These are phyloP conservation scores for Drosophila nasuta DNA, from an alignment of 1,140 invertebrate species.

Conservation along the genomic window DNA sequence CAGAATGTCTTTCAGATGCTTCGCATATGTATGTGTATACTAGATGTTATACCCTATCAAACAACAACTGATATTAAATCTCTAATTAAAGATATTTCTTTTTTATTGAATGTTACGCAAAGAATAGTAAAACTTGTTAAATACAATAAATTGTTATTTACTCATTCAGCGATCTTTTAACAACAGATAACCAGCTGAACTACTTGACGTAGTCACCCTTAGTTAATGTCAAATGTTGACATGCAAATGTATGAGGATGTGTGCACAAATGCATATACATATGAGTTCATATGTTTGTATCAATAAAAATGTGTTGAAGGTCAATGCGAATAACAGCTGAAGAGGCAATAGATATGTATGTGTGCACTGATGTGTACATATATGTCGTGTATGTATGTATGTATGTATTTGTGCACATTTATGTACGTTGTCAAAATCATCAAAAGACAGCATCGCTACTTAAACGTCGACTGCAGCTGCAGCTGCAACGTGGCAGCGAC, in stretches of 20 bases:
- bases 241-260: not conserved
- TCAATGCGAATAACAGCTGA: too few relatives aligned
- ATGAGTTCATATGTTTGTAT: too few relatives aligned
- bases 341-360: too few relatives aligned
- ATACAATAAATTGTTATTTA: too few relatives aligned
- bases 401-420: not conserved
- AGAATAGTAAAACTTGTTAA: too few relatives aligned
- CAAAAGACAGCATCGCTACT: conserved; percentile 14
- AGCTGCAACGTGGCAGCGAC: conserved; percentile 26
- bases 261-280: not conserved
- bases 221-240: not conserved
- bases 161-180: too few relatives aligned
- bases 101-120: too few relatives aligned
- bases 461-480: conserved; percentile 20
- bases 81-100: too few relatives aligned
- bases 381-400: not conserved
- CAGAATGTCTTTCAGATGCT: conserved; percentile 19
- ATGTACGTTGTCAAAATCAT: not conserved
- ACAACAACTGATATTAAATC: too few relatives aligned
- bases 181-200: not conserved
- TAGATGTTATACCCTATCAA: not conserved
- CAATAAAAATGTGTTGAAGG: too few relatives aligned
- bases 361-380: too few relatives aligned
- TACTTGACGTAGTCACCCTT: not conserved
- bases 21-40: not conserved